These are phyloP conservation scores for Lepus townsendii DNA, from an alignment of 2,797 vertebrate genomes.

Conservation along the genomic window DNA sequence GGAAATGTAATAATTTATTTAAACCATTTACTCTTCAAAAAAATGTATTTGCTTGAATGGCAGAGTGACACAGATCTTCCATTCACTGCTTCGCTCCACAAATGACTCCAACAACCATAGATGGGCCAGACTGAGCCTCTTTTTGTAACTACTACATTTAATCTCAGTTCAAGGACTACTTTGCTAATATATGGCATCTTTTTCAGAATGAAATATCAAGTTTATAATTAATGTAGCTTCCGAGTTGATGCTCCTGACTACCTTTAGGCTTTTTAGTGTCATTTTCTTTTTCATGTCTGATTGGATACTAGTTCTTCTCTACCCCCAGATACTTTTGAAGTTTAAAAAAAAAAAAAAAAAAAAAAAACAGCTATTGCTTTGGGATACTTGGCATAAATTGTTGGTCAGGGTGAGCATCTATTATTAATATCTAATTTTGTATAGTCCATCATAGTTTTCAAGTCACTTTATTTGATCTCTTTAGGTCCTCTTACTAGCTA, in stretches of 20 bases:
- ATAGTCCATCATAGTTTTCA: background rate
- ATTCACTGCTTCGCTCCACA: no score
- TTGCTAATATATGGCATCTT: background rate
- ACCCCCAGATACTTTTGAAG: constrained; percentile 20
- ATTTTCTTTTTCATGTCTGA: constrained; percentile 40
- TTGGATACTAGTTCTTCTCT: background rate
- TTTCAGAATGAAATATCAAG: constrained; percentile 28
- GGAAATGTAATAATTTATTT: constrained; percentile 43
- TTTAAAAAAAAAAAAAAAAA: background rate
- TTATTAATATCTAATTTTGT: constrained; percentile 35
- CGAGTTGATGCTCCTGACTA: constrained; percentile 2
- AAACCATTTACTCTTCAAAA: background rate
- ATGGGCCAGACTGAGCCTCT: no score
- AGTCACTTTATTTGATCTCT: constrained; percentile 27
- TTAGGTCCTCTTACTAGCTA: constrained; percentile 18
- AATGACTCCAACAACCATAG: no score
- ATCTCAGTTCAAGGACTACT: background rate
- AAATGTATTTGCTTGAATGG: no score
- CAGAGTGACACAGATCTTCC: no score
- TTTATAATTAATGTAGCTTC: background rate
- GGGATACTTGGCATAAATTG: constrained; percentile 17
- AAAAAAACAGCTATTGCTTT: background rate
- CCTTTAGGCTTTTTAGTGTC: background rate
- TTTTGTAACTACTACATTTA: constrained; percentile 46
- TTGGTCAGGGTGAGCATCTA: background rate